phyloP scores from a whole-genome alignment of 2,113 vertebrate genomes.

The Spea multiplicata region DNA sequence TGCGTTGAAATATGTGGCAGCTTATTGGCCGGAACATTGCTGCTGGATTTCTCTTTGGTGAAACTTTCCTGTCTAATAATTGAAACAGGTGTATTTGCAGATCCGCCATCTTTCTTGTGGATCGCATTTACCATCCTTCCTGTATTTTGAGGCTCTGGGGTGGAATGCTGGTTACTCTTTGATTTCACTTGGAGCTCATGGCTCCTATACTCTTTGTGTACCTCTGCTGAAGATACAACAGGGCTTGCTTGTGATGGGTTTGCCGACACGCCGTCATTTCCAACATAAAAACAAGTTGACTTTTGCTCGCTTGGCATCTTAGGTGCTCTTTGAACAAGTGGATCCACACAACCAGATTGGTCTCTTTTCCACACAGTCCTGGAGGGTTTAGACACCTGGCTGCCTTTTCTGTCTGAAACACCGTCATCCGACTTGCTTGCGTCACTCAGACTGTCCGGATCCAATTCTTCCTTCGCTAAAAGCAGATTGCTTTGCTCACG shows the following conservation, averaged over 20 bases:
- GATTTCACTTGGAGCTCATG: slow-evolving; percentile 54
- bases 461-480: slow-evolving; percentile 80
- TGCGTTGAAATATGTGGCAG: slow-evolving; percentile 82
- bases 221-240: slow-evolving; percentile 45
- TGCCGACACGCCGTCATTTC: slow-evolving; percentile 59
- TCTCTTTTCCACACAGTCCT: slow-evolving; percentile 48
- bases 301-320: slow-evolving; percentile 54
- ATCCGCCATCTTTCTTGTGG: slow-evolving; percentile 55
- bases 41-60: slow-evolving; percentile 81
- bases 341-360: slow-evolving; percentile 45
- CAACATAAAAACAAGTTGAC: slow-evolving; percentile 73
- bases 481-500: slow-evolving; percentile 55
- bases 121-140: slow-evolving; percentile 61
- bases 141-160: slow-evolving; percentile 62
- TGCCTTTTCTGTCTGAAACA: slow-evolving; percentile 61
- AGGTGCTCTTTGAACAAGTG: slow-evolving; percentile 50
- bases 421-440: slow-evolving; percentile 88
- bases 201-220: slow-evolving; percentile 60
- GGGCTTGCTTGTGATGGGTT: slow-evolving; percentile 59
- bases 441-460: slow-evolving; percentile 94
- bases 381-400: slow-evolving; percentile 50
- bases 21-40: slow-evolving; percentile 66
- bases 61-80: slow-evolving; percentile 90
- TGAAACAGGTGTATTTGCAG: slow-evolving; percentile 61
- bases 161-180: slow-evolving; percentile 50